Conservation (phyloP, 2,888 invertebrate genomes). For the Erynnis tages region DNA sequence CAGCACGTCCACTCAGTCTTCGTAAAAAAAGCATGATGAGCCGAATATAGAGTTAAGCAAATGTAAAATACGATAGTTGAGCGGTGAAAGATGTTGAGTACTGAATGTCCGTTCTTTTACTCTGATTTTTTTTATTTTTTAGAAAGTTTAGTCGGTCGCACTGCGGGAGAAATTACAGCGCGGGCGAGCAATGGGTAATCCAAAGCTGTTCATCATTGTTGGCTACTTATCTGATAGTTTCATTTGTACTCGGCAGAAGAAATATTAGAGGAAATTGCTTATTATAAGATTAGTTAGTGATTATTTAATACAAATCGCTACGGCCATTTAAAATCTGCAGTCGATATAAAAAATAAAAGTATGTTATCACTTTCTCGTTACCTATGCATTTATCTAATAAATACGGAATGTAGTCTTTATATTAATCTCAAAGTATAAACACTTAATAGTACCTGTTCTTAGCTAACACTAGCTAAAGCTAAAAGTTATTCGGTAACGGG, state of each 20-base stretch:
- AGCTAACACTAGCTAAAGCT: slow-evolving; percentile 63
- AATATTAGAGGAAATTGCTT: slow-evolving; percentile 22
- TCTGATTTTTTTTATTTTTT: slow-evolving; percentile 73
- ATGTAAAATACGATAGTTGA: slow-evolving; percentile 61
- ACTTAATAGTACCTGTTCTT: slow-evolving; percentile 61
- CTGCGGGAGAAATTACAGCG: slow-evolving; percentile 74
- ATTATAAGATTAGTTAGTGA: slow-evolving; percentile 20
- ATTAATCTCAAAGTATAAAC: slow-evolving; percentile 50
- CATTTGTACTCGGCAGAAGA: slow-evolving; percentile 30
- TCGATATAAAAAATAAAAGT: slow-evolving; percentile 16
- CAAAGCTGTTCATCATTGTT: slow-evolving; percentile 65
- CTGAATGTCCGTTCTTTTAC: slow-evolving; percentile 74
- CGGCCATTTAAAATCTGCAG: slow-evolving; percentile 18
- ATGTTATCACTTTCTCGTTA: slow-evolving; percentile 18
- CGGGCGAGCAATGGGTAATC: slow-evolving; percentile 62
- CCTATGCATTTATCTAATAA: slow-evolving; percentile 37
- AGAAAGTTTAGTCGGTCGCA: slow-evolving; percentile 77
- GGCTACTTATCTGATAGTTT: slow-evolving; percentile 60
- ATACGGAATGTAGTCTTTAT: slow-evolving; percentile 56
- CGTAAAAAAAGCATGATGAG: slow-evolving; percentile 45
- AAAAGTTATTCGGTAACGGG: slow-evolving; percentile 77
- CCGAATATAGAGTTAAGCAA: slow-evolving; percentile 42
- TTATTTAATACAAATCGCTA: slow-evolving; percentile 17
- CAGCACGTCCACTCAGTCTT: slow-evolving; percentile 7
- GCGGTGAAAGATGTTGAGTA: slow-evolving; percentile 76